Conservation (phyloP, 2,113 vertebrate genomes). For the Hyperoodon ampullatus region DNA sequence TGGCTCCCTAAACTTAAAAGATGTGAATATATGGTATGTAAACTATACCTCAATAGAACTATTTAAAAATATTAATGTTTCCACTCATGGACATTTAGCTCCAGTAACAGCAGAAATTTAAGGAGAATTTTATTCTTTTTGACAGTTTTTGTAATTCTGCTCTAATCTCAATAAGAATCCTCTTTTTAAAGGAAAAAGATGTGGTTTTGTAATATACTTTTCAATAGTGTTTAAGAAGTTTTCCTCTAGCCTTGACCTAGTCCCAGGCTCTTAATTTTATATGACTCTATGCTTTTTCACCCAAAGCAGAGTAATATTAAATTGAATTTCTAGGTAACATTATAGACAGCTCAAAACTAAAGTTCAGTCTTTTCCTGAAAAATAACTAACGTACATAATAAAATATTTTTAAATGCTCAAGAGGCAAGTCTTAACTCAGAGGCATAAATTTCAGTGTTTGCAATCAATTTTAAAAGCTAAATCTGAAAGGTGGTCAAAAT, state of each 20-base stretch:
- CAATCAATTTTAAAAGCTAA: slow-evolving; percentile 29
- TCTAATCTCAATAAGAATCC: slow-evolving; percentile 22
- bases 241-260: neutral
- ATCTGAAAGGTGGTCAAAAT: neutral
- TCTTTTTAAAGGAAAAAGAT: neutral
- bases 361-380: slow-evolving; percentile 14
- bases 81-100: neutral
- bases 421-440: neutral
- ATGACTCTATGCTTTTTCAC: neutral
- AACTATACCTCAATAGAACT: slow-evolving; percentile 23
- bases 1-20: neutral
- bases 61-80: neutral
- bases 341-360: neutral
- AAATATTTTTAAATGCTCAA: slow-evolving; percentile 20
- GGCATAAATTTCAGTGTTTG: neutral
- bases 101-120: neutral
- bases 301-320: neutral
- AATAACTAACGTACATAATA: neutral
- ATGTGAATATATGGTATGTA: neutral
- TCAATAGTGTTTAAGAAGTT: slow-evolving; percentile 15
- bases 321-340: slow-evolving; percentile 5
- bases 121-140: slow-evolving; percentile 1
- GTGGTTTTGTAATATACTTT: neutral
- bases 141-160: neutral
- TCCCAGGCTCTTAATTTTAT: neutral